phyloP scores from a whole-genome alignment of 1,140 invertebrate genomes.

The Formica selysi region DNA sequence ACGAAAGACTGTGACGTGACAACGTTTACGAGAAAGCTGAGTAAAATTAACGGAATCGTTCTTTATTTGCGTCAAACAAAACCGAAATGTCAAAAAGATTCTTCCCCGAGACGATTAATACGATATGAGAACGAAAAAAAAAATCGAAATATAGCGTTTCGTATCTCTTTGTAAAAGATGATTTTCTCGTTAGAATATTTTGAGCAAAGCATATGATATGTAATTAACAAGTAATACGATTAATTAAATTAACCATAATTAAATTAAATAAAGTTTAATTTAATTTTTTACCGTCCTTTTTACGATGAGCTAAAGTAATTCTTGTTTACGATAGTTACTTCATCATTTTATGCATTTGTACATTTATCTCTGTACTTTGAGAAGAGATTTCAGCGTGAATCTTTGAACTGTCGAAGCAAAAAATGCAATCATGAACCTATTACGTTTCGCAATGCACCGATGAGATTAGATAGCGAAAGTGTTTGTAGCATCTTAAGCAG shows the following conservation, averaged over 20 bases:
- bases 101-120: not conserved
- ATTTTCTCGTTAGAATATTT: not conserved
- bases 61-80: not conserved
- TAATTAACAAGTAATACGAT: not conserved
- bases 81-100: not conserved
- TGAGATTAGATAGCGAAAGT: constrained; percentile 79
- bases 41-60: constrained; percentile 50
- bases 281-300: constrained; percentile 1
- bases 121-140: not conserved
- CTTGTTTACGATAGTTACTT: constrained; percentile 6
- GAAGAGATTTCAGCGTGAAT: not conserved
- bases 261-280: not conserved
- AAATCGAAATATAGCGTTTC: not conserved
- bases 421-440: constrained; percentile 68
- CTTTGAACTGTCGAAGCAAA: constrained; percentile 49
- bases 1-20: constrained; percentile 60
- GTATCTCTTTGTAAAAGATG: not conserved
- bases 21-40: constrained; percentile 39
- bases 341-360: not conserved
- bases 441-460: constrained; percentile 76
- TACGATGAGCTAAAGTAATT: not conserved
- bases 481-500: constrained; percentile 73
- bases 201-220: not conserved
- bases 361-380: not conserved
- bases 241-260: too few species aligned